Conservation (phyloP, 2,888 invertebrate species). For the Aproaerema taeniolella region DNA sequence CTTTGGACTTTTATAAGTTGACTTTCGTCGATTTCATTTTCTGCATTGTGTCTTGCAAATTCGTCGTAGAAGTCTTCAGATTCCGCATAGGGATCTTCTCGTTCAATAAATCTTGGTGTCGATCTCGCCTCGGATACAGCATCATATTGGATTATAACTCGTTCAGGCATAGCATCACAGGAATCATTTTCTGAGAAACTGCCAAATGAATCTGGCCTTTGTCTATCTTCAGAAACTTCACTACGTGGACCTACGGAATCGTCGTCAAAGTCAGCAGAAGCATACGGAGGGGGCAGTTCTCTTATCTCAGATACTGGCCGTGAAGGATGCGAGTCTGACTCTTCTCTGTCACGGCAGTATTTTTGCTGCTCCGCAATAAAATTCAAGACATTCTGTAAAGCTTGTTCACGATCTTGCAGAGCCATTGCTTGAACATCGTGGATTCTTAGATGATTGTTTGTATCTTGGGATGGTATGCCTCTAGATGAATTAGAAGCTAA, state of each 20-base stretch:
- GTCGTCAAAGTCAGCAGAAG: constrained; percentile 66
- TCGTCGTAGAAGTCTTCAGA: constrained; percentile 61
- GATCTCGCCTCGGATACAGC: constrained; percentile 63
- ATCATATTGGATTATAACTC: constrained; percentile 55
- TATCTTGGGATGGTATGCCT: constrained; percentile 77
- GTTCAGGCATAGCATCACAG: constrained; percentile 54
- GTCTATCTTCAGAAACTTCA: constrained; percentile 66
- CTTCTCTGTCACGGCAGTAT: constrained; percentile 80
- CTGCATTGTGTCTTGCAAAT: constrained; percentile 52
- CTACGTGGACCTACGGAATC: constrained; percentile 68
- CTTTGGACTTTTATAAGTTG: constrained; percentile 63
- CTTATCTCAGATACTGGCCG: constrained; percentile 76
- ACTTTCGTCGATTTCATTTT: constrained; percentile 63
- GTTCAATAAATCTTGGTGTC: constrained; percentile 65
- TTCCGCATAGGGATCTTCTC: constrained; percentile 66
- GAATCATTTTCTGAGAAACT: constrained; percentile 73
- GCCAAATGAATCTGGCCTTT: constrained; percentile 64
- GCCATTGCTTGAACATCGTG: constrained; percentile 68
- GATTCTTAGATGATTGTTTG: constrained; percentile 58
- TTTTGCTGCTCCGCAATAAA: constrained; percentile 88
- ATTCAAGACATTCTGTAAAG: constrained; percentile 83
- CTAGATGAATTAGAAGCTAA: constrained; percentile 85
- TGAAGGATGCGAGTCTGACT: constrained; percentile 75
- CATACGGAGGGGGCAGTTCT: constrained; percentile 73
- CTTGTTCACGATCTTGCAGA: constrained; percentile 80